Conservation (phyloP, 2,113 vertebrate species). For the Mirza zaza region DNA sequence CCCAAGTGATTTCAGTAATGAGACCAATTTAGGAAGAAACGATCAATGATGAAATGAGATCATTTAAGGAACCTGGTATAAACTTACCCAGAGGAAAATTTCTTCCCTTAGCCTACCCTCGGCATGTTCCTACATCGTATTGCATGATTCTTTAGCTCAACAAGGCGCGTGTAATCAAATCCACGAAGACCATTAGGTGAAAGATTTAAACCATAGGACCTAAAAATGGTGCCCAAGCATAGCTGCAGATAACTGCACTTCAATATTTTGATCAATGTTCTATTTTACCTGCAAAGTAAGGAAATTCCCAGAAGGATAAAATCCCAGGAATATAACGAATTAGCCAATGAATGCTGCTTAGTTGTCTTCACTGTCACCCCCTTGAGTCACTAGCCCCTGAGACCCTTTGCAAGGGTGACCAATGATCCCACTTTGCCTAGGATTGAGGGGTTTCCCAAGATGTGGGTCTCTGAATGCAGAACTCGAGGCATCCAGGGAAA, state of each 20-base stretch:
- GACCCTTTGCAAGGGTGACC: not conserved
- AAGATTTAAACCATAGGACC: not conserved
- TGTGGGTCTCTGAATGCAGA: not conserved
- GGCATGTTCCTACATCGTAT: too few species aligned
- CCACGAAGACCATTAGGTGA: not conserved
- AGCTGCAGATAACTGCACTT: not conserved
- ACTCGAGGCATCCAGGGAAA: not conserved
- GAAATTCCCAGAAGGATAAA: not conserved
- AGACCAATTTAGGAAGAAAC: not conserved
- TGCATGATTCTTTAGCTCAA: not conserved
- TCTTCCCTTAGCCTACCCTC: not conserved
- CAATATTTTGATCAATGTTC: not conserved
- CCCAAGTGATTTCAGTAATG: slow-evolving; percentile 21
- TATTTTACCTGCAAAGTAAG: not conserved
- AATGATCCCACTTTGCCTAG: not conserved
- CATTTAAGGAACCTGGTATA: not conserved
- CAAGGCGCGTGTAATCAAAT: not conserved
- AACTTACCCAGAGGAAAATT: not conserved
- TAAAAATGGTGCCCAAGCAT: not conserved
- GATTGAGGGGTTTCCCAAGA: not conserved
- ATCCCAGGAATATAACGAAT: not conserved
- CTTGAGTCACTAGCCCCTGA: not conserved
- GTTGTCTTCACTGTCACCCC: not conserved
- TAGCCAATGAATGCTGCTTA: not conserved
- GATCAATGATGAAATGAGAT: not conserved